phyloP scores from a whole-genome alignment of 92 coral and sea anemone genomes.

The Paramuricea clavata region DNA sequence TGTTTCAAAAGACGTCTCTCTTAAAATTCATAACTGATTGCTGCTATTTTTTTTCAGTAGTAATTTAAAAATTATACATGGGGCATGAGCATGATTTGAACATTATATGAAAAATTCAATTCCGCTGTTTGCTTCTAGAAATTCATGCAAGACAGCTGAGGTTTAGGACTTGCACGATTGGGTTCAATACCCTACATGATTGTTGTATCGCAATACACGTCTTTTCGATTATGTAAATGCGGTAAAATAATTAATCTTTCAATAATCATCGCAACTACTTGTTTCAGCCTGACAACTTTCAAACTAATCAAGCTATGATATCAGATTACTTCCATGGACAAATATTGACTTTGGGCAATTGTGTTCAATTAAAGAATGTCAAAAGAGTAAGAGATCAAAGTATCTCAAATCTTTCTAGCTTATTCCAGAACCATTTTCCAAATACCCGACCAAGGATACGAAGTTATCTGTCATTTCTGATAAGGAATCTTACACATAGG shows the following conservation, averaged over 20 bases:
- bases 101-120: too few species aligned
- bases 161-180: too few species aligned
- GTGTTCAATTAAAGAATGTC: not conserved
- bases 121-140: too few species aligned
- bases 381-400: not conserved
- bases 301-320: not conserved
- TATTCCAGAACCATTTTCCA: not conserved
- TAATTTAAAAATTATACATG: too few species aligned
- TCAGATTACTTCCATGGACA: slow-evolving; percentile 2
- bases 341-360: not conserved
- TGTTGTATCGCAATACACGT: too few species aligned
- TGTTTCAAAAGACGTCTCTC: too few species aligned
- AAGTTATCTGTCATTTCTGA: not conserved
- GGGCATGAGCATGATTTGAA: too few species aligned
- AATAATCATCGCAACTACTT: not conserved
- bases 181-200: too few species aligned
- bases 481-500: not conserved
- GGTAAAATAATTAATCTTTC: not conserved
- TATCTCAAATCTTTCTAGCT: not conserved
- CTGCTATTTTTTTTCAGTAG: too few species aligned
- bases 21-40: too few species aligned
- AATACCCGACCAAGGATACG: not conserved
- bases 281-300: not conserved
- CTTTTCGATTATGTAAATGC: not conserved
- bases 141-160: too few species aligned